Conservation (phyloP, 37 sponge, comb jelly and placozoan genomes). For the Corticium candelabrum region DNA sequence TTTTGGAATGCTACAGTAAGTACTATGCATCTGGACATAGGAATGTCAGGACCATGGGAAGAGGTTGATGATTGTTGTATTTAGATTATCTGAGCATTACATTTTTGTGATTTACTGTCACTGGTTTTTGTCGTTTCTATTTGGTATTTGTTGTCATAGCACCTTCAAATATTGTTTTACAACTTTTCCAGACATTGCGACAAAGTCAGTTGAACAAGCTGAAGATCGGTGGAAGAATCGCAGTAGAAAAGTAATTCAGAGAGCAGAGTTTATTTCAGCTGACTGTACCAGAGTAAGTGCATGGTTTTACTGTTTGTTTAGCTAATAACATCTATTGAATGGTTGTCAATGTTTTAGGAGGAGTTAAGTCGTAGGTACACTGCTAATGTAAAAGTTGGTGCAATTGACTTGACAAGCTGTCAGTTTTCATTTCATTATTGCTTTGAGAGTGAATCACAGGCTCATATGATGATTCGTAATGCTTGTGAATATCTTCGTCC, state of each 20-base stretch:
- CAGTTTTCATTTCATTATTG: slow-evolving; percentile 96
- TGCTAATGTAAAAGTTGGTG: not conserved
- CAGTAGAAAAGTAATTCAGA: slow-evolving; percentile 23
- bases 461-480: slow-evolving; percentile 87
- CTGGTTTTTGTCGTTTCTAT: too few relatives aligned
- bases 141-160: too few relatives aligned
- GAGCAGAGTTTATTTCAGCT: slow-evolving; percentile 74
- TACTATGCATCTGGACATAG: too few relatives aligned
- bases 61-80: too few relatives aligned
- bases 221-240: slow-evolving; percentile 24
- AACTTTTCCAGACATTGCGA: slow-evolving; percentile 68
- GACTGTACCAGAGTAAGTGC: slow-evolving; percentile 72
- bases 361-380: too few relatives aligned
- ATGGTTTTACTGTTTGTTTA: not conserved
- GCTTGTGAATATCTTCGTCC: slow-evolving; percentile 82
- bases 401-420: slow-evolving; percentile 84
- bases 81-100: too few relatives aligned
- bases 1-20: too few relatives aligned
- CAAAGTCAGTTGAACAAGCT: slow-evolving; percentile 63
- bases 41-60: too few relatives aligned
- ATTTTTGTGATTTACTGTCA: too few relatives aligned
- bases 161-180: too few relatives aligned
- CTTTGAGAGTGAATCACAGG: slow-evolving; percentile 81
- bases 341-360: too few relatives aligned
- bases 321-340: too few relatives aligned